phyloP scores from a whole-genome alignment of 2,113 vertebrate genomes.

The Lagopus muta region DNA sequence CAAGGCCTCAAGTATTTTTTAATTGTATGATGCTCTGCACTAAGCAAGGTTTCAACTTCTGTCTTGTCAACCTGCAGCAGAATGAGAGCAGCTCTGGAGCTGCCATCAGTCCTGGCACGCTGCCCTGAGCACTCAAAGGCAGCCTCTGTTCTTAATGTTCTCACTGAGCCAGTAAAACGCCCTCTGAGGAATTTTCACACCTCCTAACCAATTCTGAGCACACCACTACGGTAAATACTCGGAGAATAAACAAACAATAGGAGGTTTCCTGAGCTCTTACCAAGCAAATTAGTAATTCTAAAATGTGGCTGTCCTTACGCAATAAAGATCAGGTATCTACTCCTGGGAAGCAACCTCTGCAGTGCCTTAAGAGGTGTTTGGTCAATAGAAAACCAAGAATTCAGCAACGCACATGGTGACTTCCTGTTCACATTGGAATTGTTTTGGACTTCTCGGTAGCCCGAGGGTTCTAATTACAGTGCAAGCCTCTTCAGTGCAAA shows the following conservation, averaged over 20 bases:
- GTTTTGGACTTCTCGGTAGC: neutral
- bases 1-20: neutral
- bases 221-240: neutral
- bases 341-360: neutral
- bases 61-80: neutral
- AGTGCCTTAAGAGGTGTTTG: neutral
- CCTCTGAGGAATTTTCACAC: conserved; percentile 58
- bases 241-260: conserved; percentile 50
- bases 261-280: conserved; percentile 46
- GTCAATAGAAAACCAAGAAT: neutral
- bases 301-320: conserved; percentile 3
- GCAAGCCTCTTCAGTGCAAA: neutral
- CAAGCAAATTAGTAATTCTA: conserved; percentile 35
- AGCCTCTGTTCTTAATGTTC: neutral
- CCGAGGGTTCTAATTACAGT: neutral
- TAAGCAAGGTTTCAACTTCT: conserved; percentile 1
- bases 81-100: neutral
- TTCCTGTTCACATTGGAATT: neutral
- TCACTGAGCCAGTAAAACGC: neutral
- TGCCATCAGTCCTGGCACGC: neutral
- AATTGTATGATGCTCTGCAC: neutral
- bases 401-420: neutral
- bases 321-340: neutral
- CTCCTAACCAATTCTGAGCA: conserved; percentile 19
- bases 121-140: neutral